phyloP scores from a whole-genome alignment of 2,888 invertebrate genomes.

The Aspidiotus destructor region DNA sequence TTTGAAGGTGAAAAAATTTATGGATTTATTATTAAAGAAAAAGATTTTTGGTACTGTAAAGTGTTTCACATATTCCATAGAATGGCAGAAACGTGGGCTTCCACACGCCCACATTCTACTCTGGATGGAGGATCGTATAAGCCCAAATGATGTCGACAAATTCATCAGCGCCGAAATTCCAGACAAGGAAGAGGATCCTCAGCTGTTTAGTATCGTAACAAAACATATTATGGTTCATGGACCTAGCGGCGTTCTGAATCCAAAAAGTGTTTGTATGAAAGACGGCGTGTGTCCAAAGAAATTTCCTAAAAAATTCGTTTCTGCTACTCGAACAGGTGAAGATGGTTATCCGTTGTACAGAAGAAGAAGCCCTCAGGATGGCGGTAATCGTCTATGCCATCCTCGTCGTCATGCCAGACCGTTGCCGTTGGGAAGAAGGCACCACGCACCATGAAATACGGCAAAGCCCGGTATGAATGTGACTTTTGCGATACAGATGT shows the following conservation, averaged over 20 bases:
- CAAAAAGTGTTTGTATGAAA: constrained; percentile 37
- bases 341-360: constrained; percentile 40
- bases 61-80: background rate
- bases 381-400: too few relatives aligned
- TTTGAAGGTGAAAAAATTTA: background rate
- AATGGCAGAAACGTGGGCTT: too few relatives aligned
- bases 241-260: constrained; percentile 36
- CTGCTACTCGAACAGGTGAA: constrained; percentile 38
- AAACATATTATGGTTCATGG: constrained; percentile 42
- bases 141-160: constrained; percentile 39
- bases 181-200: constrained; percentile 37
- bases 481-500: too few relatives aligned
- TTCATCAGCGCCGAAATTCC: constrained; percentile 40
- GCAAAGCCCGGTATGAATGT: too few relatives aligned
- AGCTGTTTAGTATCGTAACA: constrained; percentile 37
- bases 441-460: too few relatives aligned
- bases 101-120: too few relatives aligned
- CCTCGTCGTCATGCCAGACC: too few relatives aligned
- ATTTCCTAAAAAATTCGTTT: constrained; percentile 37
- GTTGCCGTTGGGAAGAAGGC: too few relatives aligned
- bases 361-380: constrained; percentile 37
- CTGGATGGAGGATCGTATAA: constrained; percentile 40
- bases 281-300: constrained; percentile 38
- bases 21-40: background rate
- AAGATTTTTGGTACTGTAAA: background rate